phyloP scores from a whole-genome alignment of 2,888 invertebrate genomes.

The Lycophotia porphyrea region DNA sequence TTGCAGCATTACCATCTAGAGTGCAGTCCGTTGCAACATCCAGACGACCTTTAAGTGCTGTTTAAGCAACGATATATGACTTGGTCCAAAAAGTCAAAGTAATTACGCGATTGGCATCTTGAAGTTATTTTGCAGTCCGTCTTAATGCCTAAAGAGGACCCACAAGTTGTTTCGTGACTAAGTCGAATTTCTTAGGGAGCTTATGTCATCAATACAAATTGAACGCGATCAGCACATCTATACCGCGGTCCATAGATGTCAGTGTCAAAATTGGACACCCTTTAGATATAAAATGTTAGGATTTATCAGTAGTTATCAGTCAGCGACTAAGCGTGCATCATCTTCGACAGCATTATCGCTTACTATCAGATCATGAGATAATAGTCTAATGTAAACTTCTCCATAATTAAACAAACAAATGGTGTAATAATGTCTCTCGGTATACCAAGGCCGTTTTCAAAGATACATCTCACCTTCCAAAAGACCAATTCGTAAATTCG shows the following conservation, averaged over 20 bases:
- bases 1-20: conserved; percentile 55
- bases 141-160: conserved; percentile 13
- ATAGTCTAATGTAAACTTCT: background rate
- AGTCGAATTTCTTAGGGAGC: background rate
- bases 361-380: background rate
- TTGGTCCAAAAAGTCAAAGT: conserved; percentile 47
- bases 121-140: conserved; percentile 42
- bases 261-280: background rate
- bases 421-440: background rate
- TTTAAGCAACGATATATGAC: conserved; percentile 44
- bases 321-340: background rate
- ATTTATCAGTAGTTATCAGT: background rate
- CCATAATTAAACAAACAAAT: background rate
- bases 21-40: conserved; percentile 57
- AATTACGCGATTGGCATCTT: conserved; percentile 44
- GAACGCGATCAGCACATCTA: background rate
- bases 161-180: background rate
- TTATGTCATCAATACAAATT: background rate
- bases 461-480: background rate
- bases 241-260: background rate
- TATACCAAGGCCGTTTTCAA: background rate
- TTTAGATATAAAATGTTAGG: too few relatives aligned
- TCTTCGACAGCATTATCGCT: background rate
- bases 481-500: conserved; percentile 15
- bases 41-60: conserved; percentile 56